Percentiles rank a stretch among this genome's conserved stretches.
These are phyloP conservation scores for Pristionchus arcanus DNA, from an alignment of 2,888 invertebrate species.

Conservation along the genomic window DNA sequence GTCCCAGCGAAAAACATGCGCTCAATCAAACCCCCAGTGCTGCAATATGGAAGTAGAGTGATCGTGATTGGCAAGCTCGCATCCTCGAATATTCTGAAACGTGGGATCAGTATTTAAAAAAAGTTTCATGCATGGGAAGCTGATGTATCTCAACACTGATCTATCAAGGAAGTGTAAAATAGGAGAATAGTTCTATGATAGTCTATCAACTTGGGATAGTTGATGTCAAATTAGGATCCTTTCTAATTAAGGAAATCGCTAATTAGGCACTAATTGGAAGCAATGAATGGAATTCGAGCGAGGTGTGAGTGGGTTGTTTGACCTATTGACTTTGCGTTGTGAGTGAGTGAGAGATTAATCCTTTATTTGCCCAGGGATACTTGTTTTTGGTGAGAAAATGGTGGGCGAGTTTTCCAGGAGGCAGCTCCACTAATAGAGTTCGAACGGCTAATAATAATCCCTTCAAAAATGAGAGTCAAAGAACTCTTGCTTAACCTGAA, in stretches of 20 bases:
- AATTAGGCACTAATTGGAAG: not conserved
- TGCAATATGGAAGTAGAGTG: not conserved
- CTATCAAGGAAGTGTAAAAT: too few relatives aligned
- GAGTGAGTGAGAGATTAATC: slow-evolving; percentile 29
- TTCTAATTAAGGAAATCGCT: not conserved
- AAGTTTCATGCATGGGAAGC: too few relatives aligned
- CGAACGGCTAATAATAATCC: too few relatives aligned
- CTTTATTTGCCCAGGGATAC: slow-evolving; percentile 15
- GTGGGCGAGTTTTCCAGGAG: not conserved
- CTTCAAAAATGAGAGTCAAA: too few relatives aligned
- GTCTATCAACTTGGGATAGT: too few relatives aligned
- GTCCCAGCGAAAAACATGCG: not conserved
- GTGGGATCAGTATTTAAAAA: too few relatives aligned
- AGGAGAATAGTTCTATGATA: too few relatives aligned
- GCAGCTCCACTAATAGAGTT: not conserved
- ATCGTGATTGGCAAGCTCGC: too few relatives aligned
- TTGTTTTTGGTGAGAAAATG: not conserved
- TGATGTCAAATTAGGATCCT: not conserved
- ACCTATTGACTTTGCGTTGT: slow-evolving; percentile 20
- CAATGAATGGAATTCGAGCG: not conserved
- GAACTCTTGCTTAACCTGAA: too few relatives aligned
- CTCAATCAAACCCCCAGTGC: slow-evolving; percentile 5
- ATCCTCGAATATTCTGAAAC: too few relatives aligned
- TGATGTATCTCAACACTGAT: too few relatives aligned
- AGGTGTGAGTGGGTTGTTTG: slow-evolving; percentile 25